Conservation (phyloP, 2,888 invertebrate genomes). For the Zelleria hepariella region DNA sequence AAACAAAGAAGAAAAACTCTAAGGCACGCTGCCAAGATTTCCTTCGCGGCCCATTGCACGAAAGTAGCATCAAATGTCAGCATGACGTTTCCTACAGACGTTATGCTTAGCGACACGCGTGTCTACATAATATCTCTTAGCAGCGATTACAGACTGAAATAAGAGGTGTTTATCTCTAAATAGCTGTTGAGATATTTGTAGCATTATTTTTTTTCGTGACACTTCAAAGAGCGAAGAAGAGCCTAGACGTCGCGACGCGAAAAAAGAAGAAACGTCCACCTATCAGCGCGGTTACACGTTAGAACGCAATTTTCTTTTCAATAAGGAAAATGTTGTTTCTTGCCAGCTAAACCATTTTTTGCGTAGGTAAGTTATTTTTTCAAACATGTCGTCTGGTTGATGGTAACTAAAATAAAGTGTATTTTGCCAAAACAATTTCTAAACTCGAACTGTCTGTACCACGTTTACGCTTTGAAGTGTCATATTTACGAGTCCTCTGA, state of each 20-base stretch:
- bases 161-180: neutral
- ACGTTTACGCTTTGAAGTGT: neutral
- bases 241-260: neutral
- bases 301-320: neutral
- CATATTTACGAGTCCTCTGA: constrained; percentile 11
- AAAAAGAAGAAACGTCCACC: neutral
- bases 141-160: neutral
- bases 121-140: neutral
- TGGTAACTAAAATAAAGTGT: too few relatives aligned
- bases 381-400: neutral
- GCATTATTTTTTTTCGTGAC: neutral
- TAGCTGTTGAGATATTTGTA: neutral
- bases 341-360: neutral
- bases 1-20: neutral
- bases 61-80: neutral
- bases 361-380: neutral
- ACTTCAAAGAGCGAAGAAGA: neutral
- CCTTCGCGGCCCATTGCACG: neutral
- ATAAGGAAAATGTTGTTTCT: neutral
- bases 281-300: neutral
- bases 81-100: neutral
- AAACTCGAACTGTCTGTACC: too few relatives aligned
- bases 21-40: neutral
- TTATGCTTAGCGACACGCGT: neutral
- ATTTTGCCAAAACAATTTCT: too few relatives aligned